Base-by-base conservation (phyloP, 2,888 invertebrate genomes). In the Cabera pusaria region DNA sequence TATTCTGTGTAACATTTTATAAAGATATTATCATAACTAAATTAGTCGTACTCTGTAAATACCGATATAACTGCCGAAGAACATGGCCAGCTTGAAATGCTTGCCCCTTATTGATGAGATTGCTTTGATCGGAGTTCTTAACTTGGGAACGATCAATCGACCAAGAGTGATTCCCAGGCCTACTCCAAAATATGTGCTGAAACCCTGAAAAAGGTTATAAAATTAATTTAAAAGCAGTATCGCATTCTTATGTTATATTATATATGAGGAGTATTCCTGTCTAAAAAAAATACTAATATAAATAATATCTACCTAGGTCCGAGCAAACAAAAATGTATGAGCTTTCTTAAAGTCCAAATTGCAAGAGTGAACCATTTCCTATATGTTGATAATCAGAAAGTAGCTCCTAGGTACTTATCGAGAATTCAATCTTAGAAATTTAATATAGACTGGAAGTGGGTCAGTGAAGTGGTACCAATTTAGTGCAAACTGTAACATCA, bases 11-110 rank as follows among this genome's bases (percentile, higher is more conserved):
- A n/a, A n/a, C n/a, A n/a, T n/a, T n/a, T n/a, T n/a, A n/a, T n/a
- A n/a, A n/a, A n/a, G n/a, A n/a, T n/a, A n/a, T n/a, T n/a, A n/a
- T n/a, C n/a, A n/a, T n/a, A 49, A 46, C 53, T 58, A 64, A 64
- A 69, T 56, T 52, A 62, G 46, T 76, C 82, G 77, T 85, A 90
- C 90, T 85, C 87, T 84, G 72, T 90, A 90, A 75, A 90, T 89
- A 82, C 88, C 89, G 49, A 87, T 86, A 72, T 90, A 89, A 61
- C 82, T 81, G 61, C 84, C 79, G 64, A 87, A 84, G 69, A 89
- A 90, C 33, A 87, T 44, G 8, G 78, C 89, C 56, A 87, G 61
- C 27, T 71, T 80, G 44, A 87, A 77, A 44, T 90, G 83, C 23
- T 68, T 72, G n/a, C 64, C 47, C 40, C 76, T 63, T 22, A 88